Evolutionary conservation across 2,888 invertebrate genomes (phyloP), one percentile per base, ranked within the genome.

Genomic region (Netelia melanura): DNA sequence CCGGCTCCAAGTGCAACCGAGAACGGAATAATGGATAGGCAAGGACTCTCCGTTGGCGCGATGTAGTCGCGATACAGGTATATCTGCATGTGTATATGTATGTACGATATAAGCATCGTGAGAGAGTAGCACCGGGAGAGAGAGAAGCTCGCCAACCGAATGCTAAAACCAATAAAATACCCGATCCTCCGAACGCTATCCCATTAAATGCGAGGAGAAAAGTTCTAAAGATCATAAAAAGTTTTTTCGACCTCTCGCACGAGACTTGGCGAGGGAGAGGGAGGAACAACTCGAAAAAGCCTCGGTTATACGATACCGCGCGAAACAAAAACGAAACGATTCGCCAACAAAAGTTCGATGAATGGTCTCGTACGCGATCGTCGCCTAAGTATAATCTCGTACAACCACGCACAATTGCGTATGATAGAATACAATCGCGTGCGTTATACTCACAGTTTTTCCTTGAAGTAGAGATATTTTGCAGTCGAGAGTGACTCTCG

Each of bases 391-490:
- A 30, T 30, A 30, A 30, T 3, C 30, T 3, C 30, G 30, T 30
- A 38, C 1, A 38, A 38, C 8, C 38, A 0, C 6, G 38, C 8
- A 38, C 3, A 8, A 38, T 6, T 1, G 38, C 38, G 38, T 38
- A 38, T 1, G 0, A 38, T 6, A 3, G 38, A 1, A 6, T 38
- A 38, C 38, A 38, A 38, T 38, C 38, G 6, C 10, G 48, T 61
- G 21, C 17, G 10, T 11, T 38, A 21, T 75, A 93, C 96, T 95
- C 91, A 97, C 97, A 94, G 96, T 97, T 94, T 97, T 97, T 94
- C 97, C 97, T 92, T 96, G 96, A 70, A 97, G 95, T 86, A 97
- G 94, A 89, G 96, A 96, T 92, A 97, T 97, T 92, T 96, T 95
- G 93, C 97, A 97, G 93, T 97, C 96, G 87, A 97, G 94, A 91